phyloP scores from a whole-genome alignment of 2,888 invertebrate species.

The Pycnomerus fuliginosus region DNA sequence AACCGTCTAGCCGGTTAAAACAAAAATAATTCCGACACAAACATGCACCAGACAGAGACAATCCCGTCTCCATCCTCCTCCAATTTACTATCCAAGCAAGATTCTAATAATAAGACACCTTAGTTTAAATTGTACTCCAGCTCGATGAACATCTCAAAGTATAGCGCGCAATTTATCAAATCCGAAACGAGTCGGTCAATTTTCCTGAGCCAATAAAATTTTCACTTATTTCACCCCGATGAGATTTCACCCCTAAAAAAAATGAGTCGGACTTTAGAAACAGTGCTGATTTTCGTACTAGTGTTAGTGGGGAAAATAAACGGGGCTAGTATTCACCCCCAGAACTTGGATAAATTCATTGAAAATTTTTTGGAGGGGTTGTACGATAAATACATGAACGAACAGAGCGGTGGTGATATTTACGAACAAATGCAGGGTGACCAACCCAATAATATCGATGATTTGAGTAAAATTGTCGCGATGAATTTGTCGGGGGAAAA shows the following conservation, averaged over 20 bases:
- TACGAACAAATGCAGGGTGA: conserved; percentile 34
- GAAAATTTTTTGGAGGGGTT: conserved; percentile 25
- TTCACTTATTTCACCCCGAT: background rate
- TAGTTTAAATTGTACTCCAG: conserved; percentile 28
- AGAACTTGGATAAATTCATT: conserved; percentile 21
- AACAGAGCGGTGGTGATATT: conserved; percentile 9
- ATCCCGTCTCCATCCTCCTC: too few relatives aligned
- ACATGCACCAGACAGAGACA: too few relatives aligned
- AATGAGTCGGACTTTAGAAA: conserved; percentile 4
- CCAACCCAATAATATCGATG: conserved; percentile 26
- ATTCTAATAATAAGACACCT: conserved; percentile 29
- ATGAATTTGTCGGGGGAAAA: too few relatives aligned
- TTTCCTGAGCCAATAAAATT: background rate
- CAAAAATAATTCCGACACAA: conserved; percentile 8
- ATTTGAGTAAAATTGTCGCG: too few relatives aligned
- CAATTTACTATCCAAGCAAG: conserved; percentile 22
- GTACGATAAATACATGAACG: conserved; percentile 22
- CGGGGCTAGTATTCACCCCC: conserved; percentile 4
- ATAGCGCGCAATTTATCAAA: background rate
- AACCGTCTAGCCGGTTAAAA: conserved; percentile 21
- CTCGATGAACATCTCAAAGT: conserved; percentile 15
- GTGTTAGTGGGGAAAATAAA: conserved; percentile 4
- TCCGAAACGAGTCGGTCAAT: too few relatives aligned
- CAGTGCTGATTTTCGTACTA: conserved; percentile 2
- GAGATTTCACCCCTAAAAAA: conserved; percentile 1